Percentiles rank a stretch among this genome's conserved stretches.
phyloP scores from a whole-genome alignment of 2,797 vertebrate species.

The Geotrypetes seraphini region DNA sequence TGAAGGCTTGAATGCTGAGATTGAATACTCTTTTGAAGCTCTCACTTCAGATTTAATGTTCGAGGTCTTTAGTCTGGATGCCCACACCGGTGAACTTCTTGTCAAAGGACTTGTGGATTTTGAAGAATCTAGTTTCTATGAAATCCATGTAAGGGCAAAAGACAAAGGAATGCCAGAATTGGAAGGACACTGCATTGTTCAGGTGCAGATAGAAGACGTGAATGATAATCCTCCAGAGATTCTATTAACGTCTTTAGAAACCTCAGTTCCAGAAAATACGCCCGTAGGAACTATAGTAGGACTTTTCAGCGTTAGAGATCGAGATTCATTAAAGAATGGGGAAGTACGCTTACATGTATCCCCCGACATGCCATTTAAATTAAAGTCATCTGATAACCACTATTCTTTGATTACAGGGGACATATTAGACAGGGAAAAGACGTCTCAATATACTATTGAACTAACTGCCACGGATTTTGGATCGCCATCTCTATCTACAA shows the following conservation, averaged over 20 bases:
- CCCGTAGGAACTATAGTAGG: constrained; percentile 75
- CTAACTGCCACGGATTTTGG: constrained; percentile 75
- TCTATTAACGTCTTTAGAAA: constrained; percentile 71
- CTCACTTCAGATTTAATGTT: constrained; percentile 67
- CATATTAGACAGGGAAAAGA: constrained; percentile 73
- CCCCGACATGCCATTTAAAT: constrained; percentile 69
- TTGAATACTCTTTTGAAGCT: constrained; percentile 75
- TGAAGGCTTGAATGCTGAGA: constrained; percentile 73
- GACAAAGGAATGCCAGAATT: constrained; percentile 81
- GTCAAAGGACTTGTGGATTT: constrained; percentile 80
- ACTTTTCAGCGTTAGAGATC: constrained; percentile 73
- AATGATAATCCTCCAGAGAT: constrained; percentile 89
- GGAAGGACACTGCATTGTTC: constrained; percentile 83
- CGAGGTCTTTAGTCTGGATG: constrained; percentile 69
- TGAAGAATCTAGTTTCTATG: constrained; percentile 68
- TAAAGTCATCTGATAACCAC: constrained; percentile 71
- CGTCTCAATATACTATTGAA: constrained; percentile 67
- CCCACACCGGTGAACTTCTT: constrained; percentile 70
- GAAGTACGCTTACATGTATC: constrained; percentile 66
- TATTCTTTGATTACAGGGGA: constrained; percentile 73
- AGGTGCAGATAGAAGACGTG: constrained; percentile 73
- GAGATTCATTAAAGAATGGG: constrained; percentile 76
- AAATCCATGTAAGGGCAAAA: constrained; percentile 78
- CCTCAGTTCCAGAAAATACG: constrained; percentile 72
- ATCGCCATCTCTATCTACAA: constrained; percentile 68